Conservation (phyloP, 2,888 invertebrate genomes). For the Sesia apiformis region DNA sequence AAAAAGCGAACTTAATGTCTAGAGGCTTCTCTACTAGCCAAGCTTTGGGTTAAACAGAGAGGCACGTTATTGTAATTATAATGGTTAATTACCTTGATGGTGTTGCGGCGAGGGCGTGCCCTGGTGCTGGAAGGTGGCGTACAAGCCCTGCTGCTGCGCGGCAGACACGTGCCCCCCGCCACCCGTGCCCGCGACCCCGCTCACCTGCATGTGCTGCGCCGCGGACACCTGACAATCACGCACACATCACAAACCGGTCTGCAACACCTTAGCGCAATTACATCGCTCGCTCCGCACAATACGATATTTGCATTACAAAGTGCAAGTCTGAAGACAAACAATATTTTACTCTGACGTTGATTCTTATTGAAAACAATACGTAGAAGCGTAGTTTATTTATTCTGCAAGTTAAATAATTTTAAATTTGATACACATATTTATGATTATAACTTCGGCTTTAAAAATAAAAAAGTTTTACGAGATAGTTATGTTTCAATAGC, state of each 20-base stretch:
- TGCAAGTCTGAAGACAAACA: no score
- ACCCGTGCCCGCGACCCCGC: slow-evolving; percentile 60
- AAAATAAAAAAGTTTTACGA: no score
- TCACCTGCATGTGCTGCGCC: slow-evolving; percentile 88
- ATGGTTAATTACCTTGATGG: slow-evolving; percentile 45
- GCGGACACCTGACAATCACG: slow-evolving; percentile 81
- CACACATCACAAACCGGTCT: background rate
- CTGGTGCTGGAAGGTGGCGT: slow-evolving; percentile 72
- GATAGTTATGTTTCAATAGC: no score
- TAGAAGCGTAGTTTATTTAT: no score
- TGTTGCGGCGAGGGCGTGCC: slow-evolving; percentile 64
- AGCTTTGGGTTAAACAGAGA: background rate
- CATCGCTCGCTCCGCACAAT: background rate
- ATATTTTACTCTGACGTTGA: no score
- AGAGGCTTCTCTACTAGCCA: no score
- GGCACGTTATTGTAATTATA: background rate
- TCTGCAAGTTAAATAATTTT: no score
- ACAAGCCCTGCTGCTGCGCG: slow-evolving; percentile 90
- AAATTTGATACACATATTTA: no score
- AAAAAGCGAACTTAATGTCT: no score
- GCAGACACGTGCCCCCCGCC: slow-evolving; percentile 73
- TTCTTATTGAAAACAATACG: no score
- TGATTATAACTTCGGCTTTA: no score
- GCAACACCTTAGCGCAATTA: background rate
- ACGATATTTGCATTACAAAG: background rate